These are phyloP conservation scores for Myiozetetes cayanensis DNA, from an alignment of 2,113 vertebrate genomes.

Conservation along the genomic window DNA sequence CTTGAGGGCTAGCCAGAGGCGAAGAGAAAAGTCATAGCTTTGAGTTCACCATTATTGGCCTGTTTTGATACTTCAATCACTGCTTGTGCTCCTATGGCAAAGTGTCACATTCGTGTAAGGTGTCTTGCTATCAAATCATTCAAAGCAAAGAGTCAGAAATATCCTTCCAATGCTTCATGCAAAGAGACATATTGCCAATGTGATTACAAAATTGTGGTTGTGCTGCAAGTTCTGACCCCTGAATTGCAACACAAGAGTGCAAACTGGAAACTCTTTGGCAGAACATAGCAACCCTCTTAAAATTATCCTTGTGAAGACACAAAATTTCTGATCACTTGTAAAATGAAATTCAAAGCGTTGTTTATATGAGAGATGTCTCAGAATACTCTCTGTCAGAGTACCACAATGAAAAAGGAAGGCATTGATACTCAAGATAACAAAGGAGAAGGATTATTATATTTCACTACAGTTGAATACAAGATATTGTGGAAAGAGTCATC, in stretches of 20 bases:
- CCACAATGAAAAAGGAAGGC: not conserved
- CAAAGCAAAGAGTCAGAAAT: not conserved
- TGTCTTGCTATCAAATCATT: not conserved
- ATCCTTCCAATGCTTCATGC: not conserved
- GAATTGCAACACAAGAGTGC: not conserved
- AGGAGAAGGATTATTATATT: not conserved
- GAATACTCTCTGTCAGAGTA: not conserved
- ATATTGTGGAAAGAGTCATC: not conserved
- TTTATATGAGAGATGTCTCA: not conserved
- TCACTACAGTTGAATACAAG: not conserved
- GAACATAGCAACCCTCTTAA: not conserved
- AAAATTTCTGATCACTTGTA: not conserved
- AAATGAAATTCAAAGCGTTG: not conserved
- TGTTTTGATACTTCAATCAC: conserved; percentile 24
- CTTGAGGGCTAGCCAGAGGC: conserved; percentile 37
- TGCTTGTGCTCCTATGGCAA: conserved; percentile 19
- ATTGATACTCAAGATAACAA: not conserved
- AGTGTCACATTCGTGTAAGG: conserved; percentile 6
- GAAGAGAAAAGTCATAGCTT: conserved; percentile 27
- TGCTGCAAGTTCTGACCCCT: not conserved
- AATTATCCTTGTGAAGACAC: not conserved
- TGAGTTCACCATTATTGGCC: conserved; percentile 12
- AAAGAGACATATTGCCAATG: not conserved
- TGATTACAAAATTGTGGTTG: not conserved
- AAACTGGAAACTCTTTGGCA: not conserved